A percentile compares a stretch with the other conserved stretches of the same genome.
These are phyloP conservation scores for Psittacus erithacus DNA, from an alignment of 2,113 vertebrate species.

Conservation along the genomic window DNA sequence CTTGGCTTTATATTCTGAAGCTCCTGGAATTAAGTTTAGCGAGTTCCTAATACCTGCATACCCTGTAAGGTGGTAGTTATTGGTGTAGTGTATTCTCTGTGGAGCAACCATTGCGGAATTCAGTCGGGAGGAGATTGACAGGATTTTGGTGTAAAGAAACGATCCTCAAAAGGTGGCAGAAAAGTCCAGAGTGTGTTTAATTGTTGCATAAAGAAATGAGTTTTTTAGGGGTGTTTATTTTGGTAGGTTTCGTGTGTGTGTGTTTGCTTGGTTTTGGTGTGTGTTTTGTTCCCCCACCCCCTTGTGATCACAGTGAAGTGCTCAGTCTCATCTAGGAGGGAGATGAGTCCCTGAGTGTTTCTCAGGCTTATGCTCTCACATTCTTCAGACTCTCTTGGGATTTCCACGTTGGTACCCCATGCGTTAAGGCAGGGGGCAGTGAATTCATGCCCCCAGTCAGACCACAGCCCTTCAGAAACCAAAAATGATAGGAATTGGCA, in stretches of 20 bases:
- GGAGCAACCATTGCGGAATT: background rate
- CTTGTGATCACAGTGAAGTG: background rate
- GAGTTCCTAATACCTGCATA: background rate
- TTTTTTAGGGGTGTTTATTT: background rate
- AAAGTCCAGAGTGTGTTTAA: background rate
- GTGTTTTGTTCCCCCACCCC: fast-evolving
- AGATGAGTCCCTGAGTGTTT: background rate
- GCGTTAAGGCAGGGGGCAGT: background rate
- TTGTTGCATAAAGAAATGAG: fast-evolving
- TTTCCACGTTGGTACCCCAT: fast-evolving
- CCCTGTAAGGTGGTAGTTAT: fast-evolving
- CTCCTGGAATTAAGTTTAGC: background rate
- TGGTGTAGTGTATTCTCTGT: fast-evolving
- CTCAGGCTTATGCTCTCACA: background rate
- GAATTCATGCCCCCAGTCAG: background rate
- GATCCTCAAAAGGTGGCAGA: fast-evolving
- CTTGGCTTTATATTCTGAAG: background rate
- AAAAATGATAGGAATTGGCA: background rate
- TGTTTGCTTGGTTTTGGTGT: fast-evolving
- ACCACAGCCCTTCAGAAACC: background rate
- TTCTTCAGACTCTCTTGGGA: background rate
- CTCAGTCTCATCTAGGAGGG: background rate
- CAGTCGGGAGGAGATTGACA: background rate
- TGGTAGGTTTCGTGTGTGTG: background rate
- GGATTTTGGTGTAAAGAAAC: background rate